Evolutionary conservation across 2,888 invertebrate species (phyloP).

Genomic region (Amphiduros pacificus): DNA sequence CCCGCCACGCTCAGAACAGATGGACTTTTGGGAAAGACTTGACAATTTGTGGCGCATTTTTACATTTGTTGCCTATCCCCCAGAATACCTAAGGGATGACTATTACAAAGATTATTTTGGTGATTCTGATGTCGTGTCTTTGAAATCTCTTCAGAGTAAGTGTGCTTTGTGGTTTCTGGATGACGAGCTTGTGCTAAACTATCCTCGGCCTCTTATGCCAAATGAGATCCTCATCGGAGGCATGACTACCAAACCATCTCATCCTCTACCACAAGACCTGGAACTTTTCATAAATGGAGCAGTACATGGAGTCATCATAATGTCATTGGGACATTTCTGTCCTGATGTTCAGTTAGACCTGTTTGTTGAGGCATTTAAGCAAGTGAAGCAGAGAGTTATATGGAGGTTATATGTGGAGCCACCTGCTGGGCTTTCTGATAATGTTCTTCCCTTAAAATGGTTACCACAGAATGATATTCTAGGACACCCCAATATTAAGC

Average conservation of each 20-base stretch:
- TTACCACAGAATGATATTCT: constrained; percentile 39
- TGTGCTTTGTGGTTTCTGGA: constrained; percentile 29
- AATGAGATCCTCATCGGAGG: constrained; percentile 32
- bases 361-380: not conserved
- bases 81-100: too few relatives aligned
- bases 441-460: constrained; percentile 29
- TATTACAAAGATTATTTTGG: too few relatives aligned
- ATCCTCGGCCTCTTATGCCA: constrained; percentile 26
- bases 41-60: too few relatives aligned
- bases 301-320: constrained; percentile 31
- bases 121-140: too few relatives aligned
- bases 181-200: constrained; percentile 29
- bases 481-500: constrained; percentile 32
- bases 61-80: too few relatives aligned
- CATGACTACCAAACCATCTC: constrained; percentile 17
- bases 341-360: constrained; percentile 12
- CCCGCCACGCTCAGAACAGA: too few relatives aligned
- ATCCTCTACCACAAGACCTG: constrained; percentile 25
- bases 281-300: constrained; percentile 26
- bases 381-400: not conserved
- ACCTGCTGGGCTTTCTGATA: not conserved
- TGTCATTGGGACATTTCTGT: constrained; percentile 32
- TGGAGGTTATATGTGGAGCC: not conserved
- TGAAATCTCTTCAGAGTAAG: too few relatives aligned
- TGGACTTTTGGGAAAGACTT: too few relatives aligned